Conservation (phyloP, 2,888 invertebrate genomes). For the Cenopis cana region DNA sequence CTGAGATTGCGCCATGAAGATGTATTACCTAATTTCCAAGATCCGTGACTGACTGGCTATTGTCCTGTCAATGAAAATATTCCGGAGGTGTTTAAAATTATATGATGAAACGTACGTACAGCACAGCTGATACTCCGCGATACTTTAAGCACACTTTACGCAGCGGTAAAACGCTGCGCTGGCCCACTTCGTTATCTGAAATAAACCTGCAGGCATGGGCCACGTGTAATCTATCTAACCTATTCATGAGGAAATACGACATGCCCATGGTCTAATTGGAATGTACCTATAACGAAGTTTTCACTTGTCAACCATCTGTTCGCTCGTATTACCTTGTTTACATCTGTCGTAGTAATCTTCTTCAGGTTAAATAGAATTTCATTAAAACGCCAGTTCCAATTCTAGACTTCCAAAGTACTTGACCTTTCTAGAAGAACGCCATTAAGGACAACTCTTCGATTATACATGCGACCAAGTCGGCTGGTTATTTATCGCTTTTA, state of each 20-base stretch:
- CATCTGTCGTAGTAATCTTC: background rate
- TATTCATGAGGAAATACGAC: background rate
- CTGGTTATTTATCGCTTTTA: slow-evolving; percentile 27
- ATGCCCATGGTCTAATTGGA: background rate
- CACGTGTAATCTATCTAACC: background rate
- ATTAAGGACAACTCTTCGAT: background rate
- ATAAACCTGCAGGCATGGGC: slow-evolving; percentile 9
- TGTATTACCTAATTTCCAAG: slow-evolving; percentile 2
- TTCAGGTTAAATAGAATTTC: background rate
- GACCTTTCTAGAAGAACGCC: background rate
- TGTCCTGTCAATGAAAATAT: slow-evolving; percentile 26
- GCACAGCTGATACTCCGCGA: background rate
- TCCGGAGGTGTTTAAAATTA: slow-evolving; percentile 17
- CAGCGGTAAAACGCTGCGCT: background rate
- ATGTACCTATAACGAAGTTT: background rate
- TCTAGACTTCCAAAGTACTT: background rate
- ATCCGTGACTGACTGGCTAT: slow-evolving; percentile 17
- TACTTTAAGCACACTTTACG: slow-evolving; percentile 1
- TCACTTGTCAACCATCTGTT: background rate
- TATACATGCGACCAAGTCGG: slow-evolving; percentile 5
- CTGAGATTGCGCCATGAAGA: slow-evolving; percentile 17
- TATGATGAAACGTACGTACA: background rate
- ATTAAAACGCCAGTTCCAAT: background rate
- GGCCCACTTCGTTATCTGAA: slow-evolving; percentile 18
- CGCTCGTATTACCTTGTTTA: background rate